A percentile compares a stretch with the other conserved stretches of the same genome.
These are phyloP conservation scores for Sphaeramia orbicularis DNA, from an alignment of 2,797 vertebrate genomes.

Conservation along the genomic window DNA sequence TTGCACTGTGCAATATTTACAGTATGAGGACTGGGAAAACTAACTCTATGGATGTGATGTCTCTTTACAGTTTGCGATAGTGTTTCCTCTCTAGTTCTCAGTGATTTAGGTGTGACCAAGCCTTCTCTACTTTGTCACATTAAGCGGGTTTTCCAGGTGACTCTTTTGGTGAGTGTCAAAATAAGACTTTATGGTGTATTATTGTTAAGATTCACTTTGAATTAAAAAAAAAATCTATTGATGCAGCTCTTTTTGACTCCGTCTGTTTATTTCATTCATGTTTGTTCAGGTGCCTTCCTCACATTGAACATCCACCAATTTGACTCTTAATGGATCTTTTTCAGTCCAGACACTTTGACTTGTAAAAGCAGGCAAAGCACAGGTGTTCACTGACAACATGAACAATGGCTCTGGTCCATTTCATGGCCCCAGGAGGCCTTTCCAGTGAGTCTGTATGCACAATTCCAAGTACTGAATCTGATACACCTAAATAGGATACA, in stretches of 20 bases:
- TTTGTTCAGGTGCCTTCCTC: not conserved
- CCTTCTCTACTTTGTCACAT: slow-evolving; percentile 99
- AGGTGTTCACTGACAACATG: too few species aligned
- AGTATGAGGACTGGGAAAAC: slow-evolving; percentile 99
- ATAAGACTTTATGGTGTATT: slow-evolving; percentile 99
- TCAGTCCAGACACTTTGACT: too few species aligned
- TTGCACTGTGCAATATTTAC: slow-evolving; percentile 99
- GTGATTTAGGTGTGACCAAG: slow-evolving; percentile 99
- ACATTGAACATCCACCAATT: not conserved
- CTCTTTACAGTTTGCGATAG: slow-evolving; percentile 99
- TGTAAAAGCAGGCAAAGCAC: too few species aligned
- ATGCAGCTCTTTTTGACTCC: slow-evolving; percentile 72
- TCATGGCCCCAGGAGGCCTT: too few species aligned
- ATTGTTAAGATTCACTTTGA: slow-evolving; percentile 99
- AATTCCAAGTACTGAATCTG: too few species aligned
- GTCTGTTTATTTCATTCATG: slow-evolving; percentile 31
- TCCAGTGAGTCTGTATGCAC: too few species aligned
- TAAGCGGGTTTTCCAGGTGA: slow-evolving; percentile 99
- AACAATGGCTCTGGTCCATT: too few species aligned
- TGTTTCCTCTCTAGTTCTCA: slow-evolving; percentile 99
- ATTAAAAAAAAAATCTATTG: slow-evolving; percentile 99
- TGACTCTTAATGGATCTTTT: not conserved
- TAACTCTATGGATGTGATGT: slow-evolving; percentile 99
- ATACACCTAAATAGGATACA: too few species aligned
- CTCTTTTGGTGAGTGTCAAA: slow-evolving; percentile 99